phyloP scores from a whole-genome alignment of 2,797 vertebrate species.

The Fratercula arctica region DNA sequence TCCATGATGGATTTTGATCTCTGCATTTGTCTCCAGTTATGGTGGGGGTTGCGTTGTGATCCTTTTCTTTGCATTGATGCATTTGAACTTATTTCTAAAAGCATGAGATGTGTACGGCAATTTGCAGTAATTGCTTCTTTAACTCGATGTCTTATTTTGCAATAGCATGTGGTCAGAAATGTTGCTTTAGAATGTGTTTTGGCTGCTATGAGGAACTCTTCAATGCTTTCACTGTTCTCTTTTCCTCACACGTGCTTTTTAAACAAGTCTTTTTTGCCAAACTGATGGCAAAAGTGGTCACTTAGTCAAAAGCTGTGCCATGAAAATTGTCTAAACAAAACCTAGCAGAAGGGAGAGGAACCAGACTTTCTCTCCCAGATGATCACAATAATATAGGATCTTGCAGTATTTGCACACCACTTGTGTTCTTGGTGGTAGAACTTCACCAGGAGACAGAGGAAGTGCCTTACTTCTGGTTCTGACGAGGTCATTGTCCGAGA shows the following conservation, averaged over 20 bases:
- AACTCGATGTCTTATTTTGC: background rate
- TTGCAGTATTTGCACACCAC: background rate
- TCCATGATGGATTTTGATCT: background rate
- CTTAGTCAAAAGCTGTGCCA: background rate
- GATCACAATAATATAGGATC: too few relatives aligned
- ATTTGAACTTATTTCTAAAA: background rate
- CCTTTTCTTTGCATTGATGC: background rate
- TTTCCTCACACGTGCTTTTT: background rate
- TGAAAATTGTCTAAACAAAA: background rate
- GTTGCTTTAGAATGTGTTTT: background rate
- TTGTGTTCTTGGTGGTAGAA: background rate
- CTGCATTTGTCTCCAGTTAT: rapidly evolving
- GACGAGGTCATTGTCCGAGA: background rate
- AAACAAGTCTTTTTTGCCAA: background rate
- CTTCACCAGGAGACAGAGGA: background rate
- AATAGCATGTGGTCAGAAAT: background rate
- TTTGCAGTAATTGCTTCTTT: background rate
- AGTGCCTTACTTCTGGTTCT: background rate
- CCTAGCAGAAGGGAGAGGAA: background rate
- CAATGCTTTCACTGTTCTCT: background rate
- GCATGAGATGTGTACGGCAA: rapidly evolving
- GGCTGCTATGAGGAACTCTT: background rate
- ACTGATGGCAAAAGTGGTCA: background rate
- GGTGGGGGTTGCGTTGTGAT: background rate
- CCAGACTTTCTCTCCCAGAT: background rate